phyloP scores from a whole-genome alignment of 2,113 vertebrate genomes.

The Bos taurus region ARS-UCD2.0 NC_037331.1:37116001-37116500 shows the following conservation, averaged over 20 bases:
- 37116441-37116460: not conserved
- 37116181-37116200: not conserved
- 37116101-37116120: not conserved
- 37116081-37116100: not conserved
- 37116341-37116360: not conserved
- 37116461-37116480: not conserved
- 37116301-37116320: not conserved
- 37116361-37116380: not conserved
- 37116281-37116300: not conserved
- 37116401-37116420: conserved; percentile 21
- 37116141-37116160: not conserved
- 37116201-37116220: not conserved
- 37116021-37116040: not conserved
- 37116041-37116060: not conserved
- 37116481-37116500: not conserved
- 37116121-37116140: not conserved
- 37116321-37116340: not conserved
- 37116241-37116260: not conserved
- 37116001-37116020: not conserved
- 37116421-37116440: not conserved
- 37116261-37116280: not conserved
- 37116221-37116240: not conserved
- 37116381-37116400: not conserved
- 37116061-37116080: not conserved
- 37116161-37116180: not conserved